These are phyloP conservation scores for Arvicanthis niloticus DNA, from an alignment of 2,113 vertebrate genomes.

Conservation along the genomic window DNA sequence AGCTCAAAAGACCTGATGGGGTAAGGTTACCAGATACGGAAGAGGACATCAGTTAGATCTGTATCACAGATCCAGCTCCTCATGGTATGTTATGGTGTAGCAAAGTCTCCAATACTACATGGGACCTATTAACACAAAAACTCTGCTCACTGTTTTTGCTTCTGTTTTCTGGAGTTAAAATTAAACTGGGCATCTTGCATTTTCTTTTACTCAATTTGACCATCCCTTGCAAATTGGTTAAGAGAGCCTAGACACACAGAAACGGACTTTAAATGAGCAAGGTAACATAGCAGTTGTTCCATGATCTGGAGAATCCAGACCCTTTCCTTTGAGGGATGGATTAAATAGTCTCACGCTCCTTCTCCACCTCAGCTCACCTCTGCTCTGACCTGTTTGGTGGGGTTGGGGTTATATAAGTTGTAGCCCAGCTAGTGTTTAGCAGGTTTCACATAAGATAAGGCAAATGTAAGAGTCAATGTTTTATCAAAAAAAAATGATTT, in stretches of 20 bases:
- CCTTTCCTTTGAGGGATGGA: background rate
- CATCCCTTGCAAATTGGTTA: background rate
- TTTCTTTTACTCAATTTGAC: conserved; percentile 56
- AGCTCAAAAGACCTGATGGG: background rate
- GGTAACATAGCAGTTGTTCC: background rate
- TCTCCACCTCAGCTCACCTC: background rate
- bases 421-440: conserved; percentile 16
- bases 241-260: background rate
- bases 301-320: background rate
- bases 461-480: background rate
- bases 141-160: background rate
- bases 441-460: conserved; percentile 13
- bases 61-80: background rate
- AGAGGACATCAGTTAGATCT: background rate
- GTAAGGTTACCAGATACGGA: background rate
- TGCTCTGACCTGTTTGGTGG: background rate
- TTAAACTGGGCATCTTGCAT: background rate
- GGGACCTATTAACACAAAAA: background rate
- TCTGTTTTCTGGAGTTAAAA: conserved; percentile 22
- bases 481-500: background rate
- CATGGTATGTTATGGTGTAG: background rate
- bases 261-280: background rate
- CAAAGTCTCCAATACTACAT: background rate
- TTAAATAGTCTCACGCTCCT: background rate
- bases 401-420: background rate